phyloP scores from a whole-genome alignment of 2,888 invertebrate species.

The Conchocele bisecta region DNA sequence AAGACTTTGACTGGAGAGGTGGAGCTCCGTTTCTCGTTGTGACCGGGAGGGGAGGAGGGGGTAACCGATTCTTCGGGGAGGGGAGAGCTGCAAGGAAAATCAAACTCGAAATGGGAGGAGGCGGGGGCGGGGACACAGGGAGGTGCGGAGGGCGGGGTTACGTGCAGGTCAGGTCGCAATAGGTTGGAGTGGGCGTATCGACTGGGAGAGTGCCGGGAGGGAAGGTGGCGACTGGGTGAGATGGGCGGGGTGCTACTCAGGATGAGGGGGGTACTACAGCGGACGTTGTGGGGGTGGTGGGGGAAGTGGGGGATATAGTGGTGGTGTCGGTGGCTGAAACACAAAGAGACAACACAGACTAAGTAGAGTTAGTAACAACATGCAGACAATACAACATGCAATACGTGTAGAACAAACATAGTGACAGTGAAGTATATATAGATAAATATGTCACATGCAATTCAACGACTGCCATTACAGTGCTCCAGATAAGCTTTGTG shows the following conservation, averaged over 20 bases:
- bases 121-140: slow-evolving; percentile 59
- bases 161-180: no score
- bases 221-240: slow-evolving; percentile 33
- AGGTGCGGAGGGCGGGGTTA: slow-evolving; percentile 47
- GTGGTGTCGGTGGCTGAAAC: slow-evolving; percentile 15
- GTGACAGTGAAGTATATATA: neutral
- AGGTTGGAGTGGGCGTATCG: no score
- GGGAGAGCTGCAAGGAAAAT: slow-evolving; percentile 80
- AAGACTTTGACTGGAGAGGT: slow-evolving; percentile 84
- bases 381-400: neutral
- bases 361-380: neutral
- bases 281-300: slow-evolving; percentile 24
- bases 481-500: no score
- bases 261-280: neutral
- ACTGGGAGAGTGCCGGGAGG: no score
- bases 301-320: slow-evolving; percentile 34
- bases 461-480: no score
- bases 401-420: neutral
- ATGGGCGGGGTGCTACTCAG: slow-evolving; percentile 22
- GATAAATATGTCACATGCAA: neutral
- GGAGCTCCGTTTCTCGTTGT: slow-evolving; percentile 81
- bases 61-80: slow-evolving; percentile 76
- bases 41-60: slow-evolving; percentile 64
- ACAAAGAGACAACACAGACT: slow-evolving; percentile 5
- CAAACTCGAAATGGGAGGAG: slow-evolving; percentile 70